Conservation (phyloP, 2,113 vertebrate species). For the Notothenia coriiceps region DNA sequence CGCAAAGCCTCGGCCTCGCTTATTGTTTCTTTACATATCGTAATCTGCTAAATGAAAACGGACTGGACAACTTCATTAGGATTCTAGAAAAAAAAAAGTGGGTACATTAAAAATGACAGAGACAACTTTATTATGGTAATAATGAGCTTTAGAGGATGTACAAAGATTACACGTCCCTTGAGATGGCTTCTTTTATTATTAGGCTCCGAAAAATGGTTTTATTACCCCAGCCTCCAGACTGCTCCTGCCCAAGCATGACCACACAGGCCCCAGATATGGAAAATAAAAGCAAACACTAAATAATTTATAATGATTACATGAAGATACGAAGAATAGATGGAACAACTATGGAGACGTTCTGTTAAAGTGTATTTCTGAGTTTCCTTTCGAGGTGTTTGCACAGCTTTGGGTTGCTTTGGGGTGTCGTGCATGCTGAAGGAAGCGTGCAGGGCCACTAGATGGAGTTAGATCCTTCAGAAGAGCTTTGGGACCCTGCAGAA, state of each 20-base stretch:
- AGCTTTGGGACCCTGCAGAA: conserved; percentile 61
- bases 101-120: conserved; percentile 83
- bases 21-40: conserved; percentile 87
- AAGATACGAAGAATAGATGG: background rate
- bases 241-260: conserved; percentile 36
- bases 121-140: conserved; percentile 86
- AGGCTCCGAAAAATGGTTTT: conserved; percentile 72
- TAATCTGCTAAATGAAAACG: conserved; percentile 86
- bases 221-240: conserved; percentile 59
- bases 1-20: conserved; percentile 78
- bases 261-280: background rate
- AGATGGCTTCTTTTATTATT: conserved; percentile 80
- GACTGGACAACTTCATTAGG: conserved; percentile 82
- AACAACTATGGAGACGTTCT: background rate
- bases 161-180: conserved; percentile 81
- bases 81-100: conserved; percentile 70
- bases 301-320: background rate
- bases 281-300: background rate
- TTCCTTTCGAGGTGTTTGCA: background rate
- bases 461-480: conserved; percentile 86
- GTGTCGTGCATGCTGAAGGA: conserved; percentile 58
- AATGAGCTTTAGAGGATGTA: conserved; percentile 83
- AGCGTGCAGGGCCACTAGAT: conserved; percentile 83
- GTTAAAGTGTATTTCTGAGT: background rate
- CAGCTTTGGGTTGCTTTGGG: conserved; percentile 18